Evolutionary conservation across 2,113 vertebrate genomes (phyloP).

Genomic region (Todiramphus saurophagus): DNA sequence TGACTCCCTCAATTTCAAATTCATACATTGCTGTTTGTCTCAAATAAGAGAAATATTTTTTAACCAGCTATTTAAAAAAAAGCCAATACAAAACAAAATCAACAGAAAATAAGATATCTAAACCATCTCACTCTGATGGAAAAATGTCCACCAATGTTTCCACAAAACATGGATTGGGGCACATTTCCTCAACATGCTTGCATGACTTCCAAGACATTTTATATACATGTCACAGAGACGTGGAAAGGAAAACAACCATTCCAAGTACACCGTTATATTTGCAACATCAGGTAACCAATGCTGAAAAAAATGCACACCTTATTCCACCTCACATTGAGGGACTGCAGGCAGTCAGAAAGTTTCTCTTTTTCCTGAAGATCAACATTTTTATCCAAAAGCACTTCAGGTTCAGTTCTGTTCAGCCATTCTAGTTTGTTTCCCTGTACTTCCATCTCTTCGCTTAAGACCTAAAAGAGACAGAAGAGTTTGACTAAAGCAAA

Average conservation of each 20-base stretch:
- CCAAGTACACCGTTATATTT: not conserved
- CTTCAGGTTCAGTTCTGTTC: slow-evolving; percentile 83
- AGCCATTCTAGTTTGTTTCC: slow-evolving; percentile 86
- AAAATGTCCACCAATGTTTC: not conserved
- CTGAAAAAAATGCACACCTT: slow-evolving; percentile 74
- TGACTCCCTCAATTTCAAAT: not conserved
- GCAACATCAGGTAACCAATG: not conserved
- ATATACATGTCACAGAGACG: not conserved
- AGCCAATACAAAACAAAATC: not conserved
- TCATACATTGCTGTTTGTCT: not conserved
- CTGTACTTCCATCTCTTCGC: slow-evolving; percentile 82
- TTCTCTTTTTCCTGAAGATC: slow-evolving; percentile 80
- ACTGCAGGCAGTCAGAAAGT: slow-evolving; percentile 80
- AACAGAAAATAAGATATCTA: not conserved
- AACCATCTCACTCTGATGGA: not conserved
- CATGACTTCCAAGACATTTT: not conserved
- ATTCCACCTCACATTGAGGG: slow-evolving; percentile 85
- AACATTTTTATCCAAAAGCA: slow-evolving; percentile 80
- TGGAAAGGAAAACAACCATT: not conserved
- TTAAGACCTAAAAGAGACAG: slow-evolving; percentile 75
- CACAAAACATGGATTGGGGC: not conserved
- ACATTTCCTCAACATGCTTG: not conserved
- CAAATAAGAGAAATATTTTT: not conserved
- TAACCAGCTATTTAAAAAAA: not conserved
- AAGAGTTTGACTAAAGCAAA: not conserved